Percentiles rank a stretch among this genome's conserved stretches.
phyloP scores from a whole-genome alignment of 2,113 vertebrate genomes.

The Lagenorhynchus albirostris region DNA sequence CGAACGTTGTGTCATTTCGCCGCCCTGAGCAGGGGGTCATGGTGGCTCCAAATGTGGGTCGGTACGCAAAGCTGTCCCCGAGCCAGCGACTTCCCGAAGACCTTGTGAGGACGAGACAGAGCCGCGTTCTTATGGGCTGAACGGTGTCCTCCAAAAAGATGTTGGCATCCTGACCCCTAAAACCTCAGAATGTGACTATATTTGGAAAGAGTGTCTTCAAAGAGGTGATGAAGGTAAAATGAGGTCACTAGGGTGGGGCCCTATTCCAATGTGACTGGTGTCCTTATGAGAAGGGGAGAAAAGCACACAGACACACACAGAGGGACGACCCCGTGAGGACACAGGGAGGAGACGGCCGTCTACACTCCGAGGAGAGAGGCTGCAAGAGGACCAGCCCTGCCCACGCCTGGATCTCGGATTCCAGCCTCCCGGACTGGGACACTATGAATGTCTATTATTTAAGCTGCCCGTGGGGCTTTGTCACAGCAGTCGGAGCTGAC shows the following conservation, averaged over 20 bases:
- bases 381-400: not conserved
- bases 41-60: no score
- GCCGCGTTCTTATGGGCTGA: not conserved
- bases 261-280: accelerated
- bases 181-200: not conserved
- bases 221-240: no score
- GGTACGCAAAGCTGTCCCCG: accelerated
- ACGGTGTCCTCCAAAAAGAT: not conserved
- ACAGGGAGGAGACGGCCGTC: not conserved
- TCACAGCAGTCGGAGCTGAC: no score
- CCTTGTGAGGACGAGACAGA: not conserved
- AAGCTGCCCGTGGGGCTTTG: not conserved
- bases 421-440: not conserved
- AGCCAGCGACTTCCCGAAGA: not conserved
- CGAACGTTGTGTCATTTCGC: not conserved
- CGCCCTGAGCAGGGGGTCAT: accelerated
- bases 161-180: not conserved
- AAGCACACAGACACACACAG: not conserved
- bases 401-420: accelerated
- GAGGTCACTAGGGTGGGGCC: not conserved
- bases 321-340: not conserved
- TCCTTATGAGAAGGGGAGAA: not conserved
- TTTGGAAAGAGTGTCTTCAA: not conserved
- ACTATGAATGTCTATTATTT: not conserved
- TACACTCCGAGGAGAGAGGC: not conserved